Base-by-base conservation (phyloP, 2,888 invertebrate genomes). In the Notocelia uddmanniana region DNA sequence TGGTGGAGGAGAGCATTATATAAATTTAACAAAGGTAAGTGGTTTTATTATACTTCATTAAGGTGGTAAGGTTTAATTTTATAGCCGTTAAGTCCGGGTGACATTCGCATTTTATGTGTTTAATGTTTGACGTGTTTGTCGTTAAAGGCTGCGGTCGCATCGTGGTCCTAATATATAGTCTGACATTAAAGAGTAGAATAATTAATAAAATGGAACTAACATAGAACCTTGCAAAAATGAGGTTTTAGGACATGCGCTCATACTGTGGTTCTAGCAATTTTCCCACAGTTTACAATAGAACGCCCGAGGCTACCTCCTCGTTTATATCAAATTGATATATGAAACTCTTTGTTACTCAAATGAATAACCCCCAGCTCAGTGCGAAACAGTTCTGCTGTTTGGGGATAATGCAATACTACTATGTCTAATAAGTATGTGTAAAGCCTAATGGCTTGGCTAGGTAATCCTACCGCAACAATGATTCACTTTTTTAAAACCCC, bases 1-100 rank as follows among this genome's bases (percentile, higher is more conserved):
- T 90, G 92, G 90, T 89, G 73, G 92, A 93, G 82, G 92, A 93
- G 84, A 92, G 89, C 86, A 87, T 91, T 79, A 86, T 93, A 80
- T 93, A 87, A 83, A 78, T 77, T 77, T 77, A 78, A 78, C 45
- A 11, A 80, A 87, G 90, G 89, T 88, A 83, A 82, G 81, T 68
- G 60, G 1, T 52, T 52, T 54, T 52, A 37, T 34, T 34, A 23
- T 37, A 15, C 1, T 15, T 8, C n/a, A 26, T 45, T 60, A 60
- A 23, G 19, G 1, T 63, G n/a, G 48, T 11, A 50, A 62, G 26
- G 19, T 62, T 62, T 26, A 62, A 62, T 62, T 50, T 19, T 62
- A 62, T 48, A 23, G 37, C n/a, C n/a, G 3, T 60, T 60, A 19
- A 15, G 37, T 41, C 23, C 23, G 23, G 8, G 23, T 9, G 31